These are phyloP conservation scores for Aquatica leii DNA, from an alignment of 2,888 invertebrate genomes.

Conservation along the genomic window DNA sequence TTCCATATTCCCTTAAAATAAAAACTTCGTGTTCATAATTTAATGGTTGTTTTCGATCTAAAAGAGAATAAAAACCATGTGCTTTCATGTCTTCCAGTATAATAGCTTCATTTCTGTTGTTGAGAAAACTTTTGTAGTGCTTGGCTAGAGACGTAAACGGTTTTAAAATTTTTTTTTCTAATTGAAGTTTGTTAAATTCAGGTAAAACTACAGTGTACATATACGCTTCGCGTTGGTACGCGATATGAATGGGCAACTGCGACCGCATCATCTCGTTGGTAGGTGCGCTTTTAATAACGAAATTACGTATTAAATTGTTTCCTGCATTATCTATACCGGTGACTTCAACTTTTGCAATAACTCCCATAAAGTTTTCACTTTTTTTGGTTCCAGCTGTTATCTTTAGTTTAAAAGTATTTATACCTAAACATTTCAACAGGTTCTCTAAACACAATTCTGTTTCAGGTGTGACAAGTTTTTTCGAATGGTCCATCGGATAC, in stretches of 20 bases:
- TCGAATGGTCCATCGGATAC: too few species aligned
- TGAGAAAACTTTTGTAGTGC: slow-evolving; percentile 27
- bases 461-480: neutral
- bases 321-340: slow-evolving; percentile 27
- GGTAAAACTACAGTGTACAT: slow-evolving; percentile 47
- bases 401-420: neutral
- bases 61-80: slow-evolving; percentile 19
- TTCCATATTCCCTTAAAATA: slow-evolving; percentile 45
- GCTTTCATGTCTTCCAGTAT: slow-evolving; percentile 46
- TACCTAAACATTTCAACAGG: too few species aligned
- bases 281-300: slow-evolving; percentile 49
- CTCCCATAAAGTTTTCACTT: slow-evolving; percentile 50
- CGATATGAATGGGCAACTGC: slow-evolving; percentile 37
- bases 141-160: slow-evolving; percentile 36
- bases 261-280: slow-evolving; percentile 40
- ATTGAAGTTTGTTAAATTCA: slow-evolving; percentile 42
- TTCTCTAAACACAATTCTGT: neutral
- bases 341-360: slow-evolving; percentile 39
- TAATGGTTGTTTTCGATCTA: slow-evolving; percentile 33
- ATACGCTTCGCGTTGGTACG: slow-evolving; percentile 47
- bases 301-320: slow-evolving; percentile 33
- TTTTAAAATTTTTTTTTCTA: slow-evolving; percentile 33
- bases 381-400: slow-evolving; percentile 37
- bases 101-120: slow-evolving; percentile 41
- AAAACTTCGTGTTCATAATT: slow-evolving; percentile 45